Evolutionary conservation across 2,888 invertebrate genomes (phyloP), one percentile per base, ranked within the genome.

Genomic region (Sipha maydis): DNA sequence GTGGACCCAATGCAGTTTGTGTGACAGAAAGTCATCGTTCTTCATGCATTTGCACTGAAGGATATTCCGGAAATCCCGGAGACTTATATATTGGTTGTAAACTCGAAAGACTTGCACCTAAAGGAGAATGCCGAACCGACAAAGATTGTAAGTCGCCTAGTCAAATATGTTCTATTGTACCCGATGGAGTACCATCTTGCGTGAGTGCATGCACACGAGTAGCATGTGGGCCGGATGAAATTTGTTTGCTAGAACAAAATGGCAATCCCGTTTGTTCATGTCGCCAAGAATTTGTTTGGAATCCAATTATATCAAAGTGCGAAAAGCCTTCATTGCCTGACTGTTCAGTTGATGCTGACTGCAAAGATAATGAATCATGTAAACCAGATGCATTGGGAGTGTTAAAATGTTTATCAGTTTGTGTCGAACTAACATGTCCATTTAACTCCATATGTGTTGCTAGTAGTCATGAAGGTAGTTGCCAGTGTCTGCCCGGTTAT

Each of bases 1-100:
- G 97, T 91, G 97, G 97, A 21, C 97, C 97, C 0, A 97, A 97
- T 92, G 97, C 97, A 5, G 92, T 97, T 1, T 97, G 97, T 91
- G 94, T 97, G 14, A 95, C 96, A 28, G 95, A 96, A 91, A 95
- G 95, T 91, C 97, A 97, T 92, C 94, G 96, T 90, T 96, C 97
- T 0, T 95, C 96, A 61, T 98, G 97, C 91, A 95, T 97, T 89
- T 98, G 98, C 91, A 93, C 95, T 41, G 95, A 96, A 90, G 96
- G 96, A 0, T 97, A 95, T 91, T 92, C 93, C 84, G 98, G 97
- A 54, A 96, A 96, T 92, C 97, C 97, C 0, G 95, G 95, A 90
- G 96, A 97, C 92, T 93, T 96, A 34, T 93, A 94, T 90, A 92
- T 94, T 9, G 97, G 97, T 3, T 97, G 97, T 91, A 96, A 96